Evolutionary conservation across 2,113 vertebrate genomes (phyloP).

Genomic region (Rallus limicola): DNA sequence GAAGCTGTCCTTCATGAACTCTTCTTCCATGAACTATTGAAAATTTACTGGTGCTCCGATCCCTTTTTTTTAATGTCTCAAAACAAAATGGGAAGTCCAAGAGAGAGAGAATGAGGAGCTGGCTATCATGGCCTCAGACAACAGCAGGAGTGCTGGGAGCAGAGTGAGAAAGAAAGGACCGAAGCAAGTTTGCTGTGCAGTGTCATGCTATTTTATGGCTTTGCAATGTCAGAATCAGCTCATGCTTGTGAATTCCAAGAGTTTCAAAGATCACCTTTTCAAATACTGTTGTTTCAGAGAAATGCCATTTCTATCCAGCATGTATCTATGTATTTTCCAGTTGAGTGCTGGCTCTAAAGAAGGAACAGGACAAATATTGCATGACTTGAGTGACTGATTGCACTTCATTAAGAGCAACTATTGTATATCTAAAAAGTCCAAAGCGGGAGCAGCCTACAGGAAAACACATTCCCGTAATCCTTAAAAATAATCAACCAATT

Average conservation of each 20-base stretch:
- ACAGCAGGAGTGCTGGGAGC: neutral
- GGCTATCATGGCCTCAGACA: neutral
- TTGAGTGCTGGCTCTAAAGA: neutral
- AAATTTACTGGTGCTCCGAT: neutral
- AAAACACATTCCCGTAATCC: slow-evolving; percentile 5
- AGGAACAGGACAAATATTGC: neutral
- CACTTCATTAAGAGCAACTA: neutral
- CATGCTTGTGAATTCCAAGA: neutral
- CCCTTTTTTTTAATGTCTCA: neutral
- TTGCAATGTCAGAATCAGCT: neutral
- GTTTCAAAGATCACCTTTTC: neutral
- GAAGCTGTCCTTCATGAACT: neutral
- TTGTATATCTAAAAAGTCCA: neutral
- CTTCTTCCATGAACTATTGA: neutral
- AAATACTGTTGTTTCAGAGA: neutral
- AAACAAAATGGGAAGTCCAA: neutral
- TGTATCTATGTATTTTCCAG: neutral
- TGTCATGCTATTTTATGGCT: neutral
- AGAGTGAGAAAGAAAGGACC: neutral
- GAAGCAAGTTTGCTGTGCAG: neutral
- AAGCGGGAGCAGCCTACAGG: neutral
- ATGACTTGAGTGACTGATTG: neutral
- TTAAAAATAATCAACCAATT: slow-evolving; percentile 35
- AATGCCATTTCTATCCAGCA: neutral
- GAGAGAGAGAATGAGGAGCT: neutral